These are phyloP conservation scores for Irena cyanogastra DNA, from an alignment of 2,113 vertebrate species.

Conservation along the genomic window DNA sequence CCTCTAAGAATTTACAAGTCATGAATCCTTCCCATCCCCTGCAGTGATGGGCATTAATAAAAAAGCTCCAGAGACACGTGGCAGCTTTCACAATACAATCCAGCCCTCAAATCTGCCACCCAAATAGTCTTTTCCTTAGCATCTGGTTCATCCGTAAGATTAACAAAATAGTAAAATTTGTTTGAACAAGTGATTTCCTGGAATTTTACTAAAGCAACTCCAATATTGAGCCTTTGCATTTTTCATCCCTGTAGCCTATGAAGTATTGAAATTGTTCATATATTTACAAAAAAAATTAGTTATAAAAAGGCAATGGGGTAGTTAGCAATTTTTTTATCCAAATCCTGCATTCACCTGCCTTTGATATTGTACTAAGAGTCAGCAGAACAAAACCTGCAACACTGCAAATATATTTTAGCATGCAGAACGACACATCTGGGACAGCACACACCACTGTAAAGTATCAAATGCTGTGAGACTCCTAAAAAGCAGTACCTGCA, in stretches of 20 bases:
- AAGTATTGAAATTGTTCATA: neutral
- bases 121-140: neutral
- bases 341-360: neutral
- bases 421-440: constrained; percentile 46
- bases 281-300: neutral
- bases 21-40: neutral
- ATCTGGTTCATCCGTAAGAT: neutral
- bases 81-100: neutral
- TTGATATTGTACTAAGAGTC: constrained; percentile 3
- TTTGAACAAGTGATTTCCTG: neutral
- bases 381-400: constrained; percentile 42
- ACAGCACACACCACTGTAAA: constrained; percentile 12
- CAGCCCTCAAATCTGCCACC: neutral
- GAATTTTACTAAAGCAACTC: neutral
- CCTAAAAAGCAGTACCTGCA: constrained; percentile 57
- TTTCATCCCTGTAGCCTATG: neutral
- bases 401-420: constrained; percentile 51
- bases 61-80: neutral
- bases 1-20: neutral
- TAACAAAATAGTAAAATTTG: neutral
- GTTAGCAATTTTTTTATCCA: neutral
- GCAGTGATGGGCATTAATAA: neutral
- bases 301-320: neutral
- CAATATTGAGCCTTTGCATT: neutral
- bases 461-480: constrained; percentile 14